Evolutionary conservation across 2,797 vertebrate species (phyloP).

Genomic region (Bovichtus variegatus): DNA sequence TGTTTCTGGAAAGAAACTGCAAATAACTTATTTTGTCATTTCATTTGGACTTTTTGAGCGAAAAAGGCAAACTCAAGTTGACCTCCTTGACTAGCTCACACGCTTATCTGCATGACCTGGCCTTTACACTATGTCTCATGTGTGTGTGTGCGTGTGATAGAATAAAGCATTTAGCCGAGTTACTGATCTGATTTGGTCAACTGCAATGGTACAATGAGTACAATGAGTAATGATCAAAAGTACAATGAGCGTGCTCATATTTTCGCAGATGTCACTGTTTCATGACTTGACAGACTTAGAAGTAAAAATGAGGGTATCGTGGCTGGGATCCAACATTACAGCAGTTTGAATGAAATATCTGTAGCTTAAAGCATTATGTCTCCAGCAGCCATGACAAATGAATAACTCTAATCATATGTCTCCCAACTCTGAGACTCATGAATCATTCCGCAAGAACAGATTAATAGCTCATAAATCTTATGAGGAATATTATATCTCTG

Average conservation of each 20-base stretch:
- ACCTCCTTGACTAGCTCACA: conserved; percentile 5
- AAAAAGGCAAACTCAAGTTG: neutral
- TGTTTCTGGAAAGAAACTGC: neutral
- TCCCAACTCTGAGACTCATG: conserved; percentile 77
- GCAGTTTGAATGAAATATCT: conserved; percentile 68
- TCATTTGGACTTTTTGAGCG: too few relatives aligned
- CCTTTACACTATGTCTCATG: neutral
- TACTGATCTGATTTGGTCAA: too few relatives aligned
- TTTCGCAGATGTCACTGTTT: conserved; percentile 30
- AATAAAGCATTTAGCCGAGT: too few relatives aligned
- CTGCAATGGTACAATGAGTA: too few relatives aligned
- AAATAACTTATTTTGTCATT: neutral
- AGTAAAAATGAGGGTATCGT: conserved; percentile 22
- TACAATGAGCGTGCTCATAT: conserved; percentile 18
- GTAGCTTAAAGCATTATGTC: conserved; percentile 65
- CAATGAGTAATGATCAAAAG: neutral
- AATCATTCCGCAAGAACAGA: conserved; percentile 80
- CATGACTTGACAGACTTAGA: conserved; percentile 21
- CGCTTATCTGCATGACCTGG: conserved; percentile 8
- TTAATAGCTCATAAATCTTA: conserved; percentile 84
- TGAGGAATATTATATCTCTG: conserved; percentile 77
- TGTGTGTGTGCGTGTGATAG: too few relatives aligned
- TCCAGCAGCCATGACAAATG: conserved; percentile 76
- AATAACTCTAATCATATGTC: conserved; percentile 82
- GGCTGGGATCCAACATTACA: conserved; percentile 37